Evolutionary conservation across 2,888 invertebrate species (phyloP).

Genomic region (Ornithoptera alexandrae): DNA sequence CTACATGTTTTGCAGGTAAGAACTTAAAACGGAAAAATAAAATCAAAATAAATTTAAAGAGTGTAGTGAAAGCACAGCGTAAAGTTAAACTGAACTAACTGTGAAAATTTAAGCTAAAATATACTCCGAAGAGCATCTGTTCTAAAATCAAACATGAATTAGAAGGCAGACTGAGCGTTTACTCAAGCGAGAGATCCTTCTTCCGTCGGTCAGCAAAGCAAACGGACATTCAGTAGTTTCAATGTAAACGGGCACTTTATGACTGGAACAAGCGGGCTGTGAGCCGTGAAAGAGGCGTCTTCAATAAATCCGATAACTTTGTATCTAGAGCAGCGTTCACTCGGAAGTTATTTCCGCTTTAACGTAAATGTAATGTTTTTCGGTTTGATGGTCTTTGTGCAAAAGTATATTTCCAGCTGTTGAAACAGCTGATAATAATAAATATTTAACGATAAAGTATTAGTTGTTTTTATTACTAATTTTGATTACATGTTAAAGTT

Average conservation of each 20-base stretch:
- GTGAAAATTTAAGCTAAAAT: not conserved
- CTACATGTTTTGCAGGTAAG: too few relatives aligned
- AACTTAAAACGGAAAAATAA: too few relatives aligned
- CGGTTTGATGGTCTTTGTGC: too few relatives aligned
- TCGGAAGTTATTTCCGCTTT: slow-evolving; percentile 15
- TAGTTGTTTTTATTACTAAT: too few relatives aligned
- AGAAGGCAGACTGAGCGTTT: slow-evolving; percentile 49
- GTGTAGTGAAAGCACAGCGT: not conserved
- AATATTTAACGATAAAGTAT: too few relatives aligned
- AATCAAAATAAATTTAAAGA: not conserved
- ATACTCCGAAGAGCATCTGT: slow-evolving; percentile 37
- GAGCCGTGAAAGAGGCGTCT: slow-evolving; percentile 49
- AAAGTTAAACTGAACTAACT: not conserved
- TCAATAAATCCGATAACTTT: slow-evolving; percentile 24
- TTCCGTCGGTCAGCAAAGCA: slow-evolving; percentile 50
- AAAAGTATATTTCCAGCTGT: too few relatives aligned
- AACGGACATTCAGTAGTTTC: slow-evolving; percentile 52
- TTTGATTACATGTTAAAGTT: too few relatives aligned
- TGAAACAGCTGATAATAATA: too few relatives aligned
- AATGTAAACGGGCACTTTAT: slow-evolving; percentile 44
- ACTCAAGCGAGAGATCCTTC: slow-evolving; percentile 53
- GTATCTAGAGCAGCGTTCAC: slow-evolving; percentile 22
- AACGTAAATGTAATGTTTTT: not conserved
- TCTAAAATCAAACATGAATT: slow-evolving; percentile 44
- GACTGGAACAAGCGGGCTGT: slow-evolving; percentile 41